phyloP scores from a whole-genome alignment of 2,113 vertebrate species.

The Calyptomena viridis region DNA sequence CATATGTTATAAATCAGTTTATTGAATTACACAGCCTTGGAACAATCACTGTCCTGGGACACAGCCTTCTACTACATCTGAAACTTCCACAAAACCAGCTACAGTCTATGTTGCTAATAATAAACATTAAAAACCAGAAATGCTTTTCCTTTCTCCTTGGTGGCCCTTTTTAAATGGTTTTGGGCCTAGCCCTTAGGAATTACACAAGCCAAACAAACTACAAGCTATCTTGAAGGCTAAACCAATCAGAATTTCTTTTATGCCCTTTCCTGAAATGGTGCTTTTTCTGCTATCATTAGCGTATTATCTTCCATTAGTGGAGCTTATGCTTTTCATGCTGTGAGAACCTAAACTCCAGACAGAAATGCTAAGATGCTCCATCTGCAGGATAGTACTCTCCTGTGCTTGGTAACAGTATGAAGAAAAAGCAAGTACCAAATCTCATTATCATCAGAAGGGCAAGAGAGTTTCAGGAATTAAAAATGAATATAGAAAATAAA shows the following conservation, averaged over 20 bases:
- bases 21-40: constrained; percentile 30
- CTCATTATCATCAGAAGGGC: not conserved
- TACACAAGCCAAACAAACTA: not conserved
- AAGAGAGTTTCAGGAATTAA: not conserved
- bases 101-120: constrained; percentile 2
- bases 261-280: not conserved
- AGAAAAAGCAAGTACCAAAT: not conserved
- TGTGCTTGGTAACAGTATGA: not conserved
- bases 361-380: not conserved
- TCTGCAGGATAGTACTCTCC: not conserved
- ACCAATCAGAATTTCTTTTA: not conserved
- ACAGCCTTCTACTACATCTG: not conserved
- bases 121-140: not conserved
- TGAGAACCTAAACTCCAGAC: constrained; percentile 46
- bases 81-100: constrained; percentile 30
- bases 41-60: constrained; percentile 46
- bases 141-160: not conserved
- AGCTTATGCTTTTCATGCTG: constrained; percentile 40
- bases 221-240: constrained; percentile 6
- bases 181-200: not conserved
- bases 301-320: constrained; percentile 39
- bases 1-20: constrained; percentile 62
- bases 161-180: not conserved
- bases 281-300: not conserved
- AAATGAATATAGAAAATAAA: constrained; percentile 4